These are phyloP conservation scores for Porites australiensis DNA, from an alignment of 64 coral and sea anemone species.

Conservation along the genomic window DNA sequence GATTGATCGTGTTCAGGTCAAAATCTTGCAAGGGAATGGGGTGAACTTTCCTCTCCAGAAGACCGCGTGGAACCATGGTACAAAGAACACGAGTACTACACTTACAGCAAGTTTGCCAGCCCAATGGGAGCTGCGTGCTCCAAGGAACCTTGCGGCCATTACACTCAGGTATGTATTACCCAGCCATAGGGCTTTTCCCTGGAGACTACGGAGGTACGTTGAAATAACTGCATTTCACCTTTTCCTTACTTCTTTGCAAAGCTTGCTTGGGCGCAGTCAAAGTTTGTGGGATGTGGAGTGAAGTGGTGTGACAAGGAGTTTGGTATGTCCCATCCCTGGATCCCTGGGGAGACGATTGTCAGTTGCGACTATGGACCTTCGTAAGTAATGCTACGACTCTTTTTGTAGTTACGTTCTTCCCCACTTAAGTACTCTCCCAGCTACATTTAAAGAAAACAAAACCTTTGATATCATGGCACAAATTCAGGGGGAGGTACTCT, in stretches of 20 bases:
- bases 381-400: background rate
- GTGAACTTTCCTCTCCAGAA: background rate
- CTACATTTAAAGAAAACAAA: no score
- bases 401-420: no score
- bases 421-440: no score
- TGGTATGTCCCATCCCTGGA: constrained; percentile 21
- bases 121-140: constrained; percentile 10
- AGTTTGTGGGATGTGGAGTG: constrained; percentile 62
- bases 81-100: constrained; percentile 44
- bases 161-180: constrained; percentile 50
- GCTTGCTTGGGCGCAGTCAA: constrained; percentile 62
- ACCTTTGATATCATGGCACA: no score
- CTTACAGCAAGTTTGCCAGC: constrained; percentile 31
- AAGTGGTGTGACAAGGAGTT: constrained; percentile 68
- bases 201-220: no score
- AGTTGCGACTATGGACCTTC: constrained; percentile 64
- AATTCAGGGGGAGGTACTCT: no score
- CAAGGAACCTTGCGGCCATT: constrained; percentile 48
- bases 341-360: constrained; percentile 72
- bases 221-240: background rate
- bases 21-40: background rate
- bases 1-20: background rate
- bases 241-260: background rate
- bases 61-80: constrained; percentile 50
- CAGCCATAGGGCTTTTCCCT: background rate